Conservation (phyloP, 1,140 invertebrate genomes). For the Drosophila athabasca region DNA sequence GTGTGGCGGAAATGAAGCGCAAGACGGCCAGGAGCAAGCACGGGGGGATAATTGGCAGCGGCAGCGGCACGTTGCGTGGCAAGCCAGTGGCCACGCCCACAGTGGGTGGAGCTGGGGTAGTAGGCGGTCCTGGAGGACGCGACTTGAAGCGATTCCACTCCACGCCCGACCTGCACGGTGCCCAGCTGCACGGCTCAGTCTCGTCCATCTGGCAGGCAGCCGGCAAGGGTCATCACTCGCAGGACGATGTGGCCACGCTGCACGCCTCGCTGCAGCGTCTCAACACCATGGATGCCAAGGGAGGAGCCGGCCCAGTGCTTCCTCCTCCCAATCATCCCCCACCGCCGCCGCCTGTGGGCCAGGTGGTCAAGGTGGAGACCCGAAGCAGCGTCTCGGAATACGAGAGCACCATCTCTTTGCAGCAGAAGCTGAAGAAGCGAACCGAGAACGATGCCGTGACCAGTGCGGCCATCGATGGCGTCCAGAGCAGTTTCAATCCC, state of each 20-base stretch:
- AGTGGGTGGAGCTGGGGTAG: constrained; percentile 40
- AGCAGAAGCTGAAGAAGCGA: constrained; percentile 77
- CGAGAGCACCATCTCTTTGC: constrained; percentile 80
- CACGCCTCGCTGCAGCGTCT: constrained; percentile 81
- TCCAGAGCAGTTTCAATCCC: constrained; percentile 94
- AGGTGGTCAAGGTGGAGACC: constrained; percentile 90
- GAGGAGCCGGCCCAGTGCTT: constrained; percentile 58
- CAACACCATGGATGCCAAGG: constrained; percentile 48
- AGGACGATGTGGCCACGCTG: constrained; percentile 89
- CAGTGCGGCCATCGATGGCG: constrained; percentile 77
- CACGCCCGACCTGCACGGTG: constrained; percentile 89
- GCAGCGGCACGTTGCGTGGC: constrained; percentile 74
- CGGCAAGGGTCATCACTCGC: constrained; percentile 88
- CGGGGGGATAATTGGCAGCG: not conserved
- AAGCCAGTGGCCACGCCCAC: constrained; percentile 84
- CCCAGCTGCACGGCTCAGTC: constrained; percentile 66
- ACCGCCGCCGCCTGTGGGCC: constrained; percentile 88
- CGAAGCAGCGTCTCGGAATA: constrained; percentile 82
- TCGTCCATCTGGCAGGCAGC: constrained; percentile 80
- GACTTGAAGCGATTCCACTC: constrained; percentile 93
- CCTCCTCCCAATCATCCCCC: constrained; percentile 89
- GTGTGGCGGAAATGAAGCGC: constrained; percentile 97
- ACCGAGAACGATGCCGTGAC: constrained; percentile 75
- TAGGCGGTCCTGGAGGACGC: constrained; percentile 44
- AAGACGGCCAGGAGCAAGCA: constrained; percentile 84